Conservation (phyloP, 2,113 vertebrate species). For the Antidorcas marsupialis region DNA sequence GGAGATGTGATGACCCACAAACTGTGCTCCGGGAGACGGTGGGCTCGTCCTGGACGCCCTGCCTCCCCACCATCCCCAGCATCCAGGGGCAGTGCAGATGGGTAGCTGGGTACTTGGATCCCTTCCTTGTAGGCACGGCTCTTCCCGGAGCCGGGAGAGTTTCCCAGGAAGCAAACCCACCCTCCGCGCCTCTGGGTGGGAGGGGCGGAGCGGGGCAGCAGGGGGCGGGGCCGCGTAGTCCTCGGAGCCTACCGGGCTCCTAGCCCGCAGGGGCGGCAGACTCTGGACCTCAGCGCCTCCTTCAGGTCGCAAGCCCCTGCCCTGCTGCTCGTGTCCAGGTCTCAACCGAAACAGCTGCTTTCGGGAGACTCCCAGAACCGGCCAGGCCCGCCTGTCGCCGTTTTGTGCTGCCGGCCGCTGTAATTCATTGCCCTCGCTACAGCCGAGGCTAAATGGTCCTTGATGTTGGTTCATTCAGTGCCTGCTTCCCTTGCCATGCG, state of each 20-base stretch:
- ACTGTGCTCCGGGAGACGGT: neutral
- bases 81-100: neutral
- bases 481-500: neutral
- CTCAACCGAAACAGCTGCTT: neutral
- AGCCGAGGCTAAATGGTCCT: neutral
- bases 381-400: neutral
- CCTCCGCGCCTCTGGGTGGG: neutral
- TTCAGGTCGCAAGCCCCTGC: neutral
- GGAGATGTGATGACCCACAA: neutral
- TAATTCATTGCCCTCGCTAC: neutral
- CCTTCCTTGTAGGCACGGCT: neutral
- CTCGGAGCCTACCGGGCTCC: rapidly evolving
- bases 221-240: neutral
- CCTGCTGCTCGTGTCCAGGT: neutral
- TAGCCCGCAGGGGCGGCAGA: rapidly evolving
- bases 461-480: neutral
- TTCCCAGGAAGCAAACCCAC: neutral
- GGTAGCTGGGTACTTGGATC: too few species aligned
- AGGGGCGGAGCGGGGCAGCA: neutral
- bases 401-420: neutral
- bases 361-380: neutral
- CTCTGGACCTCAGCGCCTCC: neutral
- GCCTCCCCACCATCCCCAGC: neutral
- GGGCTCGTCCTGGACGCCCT: neutral
- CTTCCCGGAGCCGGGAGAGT: neutral